Percentiles rank a stretch among this genome's conserved stretches.
Evolutionary conservation across 2,113 vertebrate genomes (phyloP).

Genomic region (Elephas maximus): DNA sequence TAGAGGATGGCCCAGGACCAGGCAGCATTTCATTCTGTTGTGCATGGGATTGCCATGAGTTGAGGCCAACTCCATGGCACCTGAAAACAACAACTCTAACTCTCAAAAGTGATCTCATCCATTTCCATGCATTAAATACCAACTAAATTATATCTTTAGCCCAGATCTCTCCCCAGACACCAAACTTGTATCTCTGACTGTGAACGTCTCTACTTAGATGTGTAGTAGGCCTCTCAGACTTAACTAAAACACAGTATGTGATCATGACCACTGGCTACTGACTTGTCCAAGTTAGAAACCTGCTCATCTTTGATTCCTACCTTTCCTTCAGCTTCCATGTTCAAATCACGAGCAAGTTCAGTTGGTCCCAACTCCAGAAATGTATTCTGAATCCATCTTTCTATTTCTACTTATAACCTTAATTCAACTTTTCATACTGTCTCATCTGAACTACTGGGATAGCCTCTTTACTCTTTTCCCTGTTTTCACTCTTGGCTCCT

Average conservation of each 20-base stretch:
- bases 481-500: neutral
- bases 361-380: neutral
- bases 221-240: neutral
- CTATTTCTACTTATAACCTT: neutral
- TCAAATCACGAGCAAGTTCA: neutral
- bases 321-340: neutral
- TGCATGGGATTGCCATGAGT: neutral
- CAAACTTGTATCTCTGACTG: neutral
- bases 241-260: neutral
- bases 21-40: neutral
- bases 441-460: neutral
- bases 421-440: neutral
- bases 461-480: neutral
- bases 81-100: neutral
- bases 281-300: neutral
- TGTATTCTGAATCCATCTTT: neutral
- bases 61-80: neutral
- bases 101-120: neutral
- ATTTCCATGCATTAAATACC: neutral
- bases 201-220: neutral
- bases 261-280: neutral
- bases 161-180: neutral
- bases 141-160: neutral
- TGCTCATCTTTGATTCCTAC: neutral
- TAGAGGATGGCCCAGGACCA: neutral